phyloP scores from a whole-genome alignment of 1,140 invertebrate genomes.

The Geopemphigus sp. region DNA sequence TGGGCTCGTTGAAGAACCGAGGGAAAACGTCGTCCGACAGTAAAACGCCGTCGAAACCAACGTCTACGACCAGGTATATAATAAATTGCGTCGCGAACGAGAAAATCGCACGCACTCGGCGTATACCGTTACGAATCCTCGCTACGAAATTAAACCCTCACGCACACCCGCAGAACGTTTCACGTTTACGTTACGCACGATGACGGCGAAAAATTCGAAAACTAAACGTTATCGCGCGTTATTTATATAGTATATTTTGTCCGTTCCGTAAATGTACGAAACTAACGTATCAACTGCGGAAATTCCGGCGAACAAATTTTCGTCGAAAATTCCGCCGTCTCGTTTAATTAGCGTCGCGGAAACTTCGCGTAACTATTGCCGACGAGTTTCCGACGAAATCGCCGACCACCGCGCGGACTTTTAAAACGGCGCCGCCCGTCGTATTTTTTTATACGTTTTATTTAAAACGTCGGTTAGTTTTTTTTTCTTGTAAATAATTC shows the following conservation, averaged over 20 bases:
- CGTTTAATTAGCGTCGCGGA: not conserved
- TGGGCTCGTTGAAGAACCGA: not conserved
- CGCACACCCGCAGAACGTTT: not conserved
- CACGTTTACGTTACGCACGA: not conserved
- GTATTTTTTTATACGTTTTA: no score
- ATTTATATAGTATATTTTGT: not conserved
- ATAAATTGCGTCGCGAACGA: not conserved
- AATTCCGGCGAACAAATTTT: not conserved
- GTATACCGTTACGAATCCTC: no score
- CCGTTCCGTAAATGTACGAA: not conserved
- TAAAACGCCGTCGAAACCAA: not conserved
- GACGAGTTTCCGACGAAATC: constrained; percentile 5
- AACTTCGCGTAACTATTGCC: constrained; percentile 6
- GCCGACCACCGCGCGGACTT: not conserved
- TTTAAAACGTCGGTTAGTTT: no score
- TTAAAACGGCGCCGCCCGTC: not conserved
- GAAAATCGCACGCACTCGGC: no score
- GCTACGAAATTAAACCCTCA: not conserved
- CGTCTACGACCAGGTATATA: constrained; percentile 9
- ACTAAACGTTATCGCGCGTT: no score
- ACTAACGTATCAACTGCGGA: constrained; percentile 8
- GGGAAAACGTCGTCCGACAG: not conserved
- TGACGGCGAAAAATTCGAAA: not conserved
- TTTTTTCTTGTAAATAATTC: no score
- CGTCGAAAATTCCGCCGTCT: not conserved